Percentiles rank a stretch among this genome's conserved stretches.
phyloP scores from a whole-genome alignment of 2,888 invertebrate genomes.

The Folsomia manolachei region DNA sequence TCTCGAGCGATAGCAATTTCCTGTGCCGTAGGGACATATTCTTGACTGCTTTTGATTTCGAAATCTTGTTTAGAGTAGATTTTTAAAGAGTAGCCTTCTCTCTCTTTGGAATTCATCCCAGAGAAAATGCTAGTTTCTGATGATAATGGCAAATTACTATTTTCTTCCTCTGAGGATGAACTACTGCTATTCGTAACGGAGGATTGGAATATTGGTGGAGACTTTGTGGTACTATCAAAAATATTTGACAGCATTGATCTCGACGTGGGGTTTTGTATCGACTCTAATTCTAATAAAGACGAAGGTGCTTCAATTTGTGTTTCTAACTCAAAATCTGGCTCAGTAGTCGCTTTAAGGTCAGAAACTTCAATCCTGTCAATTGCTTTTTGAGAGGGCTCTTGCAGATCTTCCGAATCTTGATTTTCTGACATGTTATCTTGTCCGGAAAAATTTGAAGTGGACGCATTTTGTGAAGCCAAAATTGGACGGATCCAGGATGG shows the following conservation, averaged over 20 bases:
- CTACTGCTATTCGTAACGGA: background rate
- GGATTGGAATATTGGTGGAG: background rate
- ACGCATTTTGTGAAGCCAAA: background rate
- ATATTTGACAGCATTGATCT: too few relatives aligned
- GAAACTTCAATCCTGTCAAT: background rate
- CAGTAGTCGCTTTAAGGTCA: background rate
- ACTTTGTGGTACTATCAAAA: background rate
- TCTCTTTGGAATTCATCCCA: background rate
- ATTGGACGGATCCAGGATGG: background rate
- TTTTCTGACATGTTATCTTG: too few relatives aligned
- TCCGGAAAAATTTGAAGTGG: too few relatives aligned
- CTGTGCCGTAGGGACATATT: constrained; percentile 12
- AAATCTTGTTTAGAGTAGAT: background rate
- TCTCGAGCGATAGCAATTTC: constrained; percentile 17
- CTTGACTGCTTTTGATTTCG: background rate
- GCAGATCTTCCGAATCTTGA: too few relatives aligned
- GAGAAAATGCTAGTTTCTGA: too few relatives aligned
- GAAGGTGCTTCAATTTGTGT: constrained; percentile 1
- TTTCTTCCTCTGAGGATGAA: background rate
- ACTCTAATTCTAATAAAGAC: too few relatives aligned
- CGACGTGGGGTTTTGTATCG: too few relatives aligned
- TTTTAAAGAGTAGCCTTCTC: background rate
- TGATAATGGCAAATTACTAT: too few relatives aligned
- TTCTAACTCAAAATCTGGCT: background rate
- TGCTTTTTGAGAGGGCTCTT: too few relatives aligned